Conservation (phyloP, 2,113 vertebrate species). For the Trachemys scripta region DNA sequence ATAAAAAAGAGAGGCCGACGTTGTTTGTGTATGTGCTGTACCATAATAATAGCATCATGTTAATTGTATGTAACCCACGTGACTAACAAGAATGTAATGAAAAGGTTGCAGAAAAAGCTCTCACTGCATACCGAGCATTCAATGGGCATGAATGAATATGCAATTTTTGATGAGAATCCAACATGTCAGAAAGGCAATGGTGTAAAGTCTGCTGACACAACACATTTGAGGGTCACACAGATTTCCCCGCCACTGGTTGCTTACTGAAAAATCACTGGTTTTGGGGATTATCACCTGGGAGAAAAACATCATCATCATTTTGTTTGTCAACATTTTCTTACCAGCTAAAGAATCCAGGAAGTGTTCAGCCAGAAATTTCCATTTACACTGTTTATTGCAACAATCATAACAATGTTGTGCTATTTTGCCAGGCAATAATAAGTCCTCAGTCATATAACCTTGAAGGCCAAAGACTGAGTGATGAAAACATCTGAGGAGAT, state of each 20-base stretch:
- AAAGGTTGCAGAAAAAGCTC: accelerated
- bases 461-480: background rate
- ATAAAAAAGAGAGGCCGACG: background rate
- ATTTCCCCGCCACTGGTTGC: background rate
- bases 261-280: background rate
- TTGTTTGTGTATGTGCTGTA: background rate
- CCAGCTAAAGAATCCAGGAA: background rate
- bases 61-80: background rate
- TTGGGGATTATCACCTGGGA: background rate
- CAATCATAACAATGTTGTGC: background rate
- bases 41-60: background rate
- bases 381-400: background rate
- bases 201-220: background rate
- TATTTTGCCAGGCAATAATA: background rate
- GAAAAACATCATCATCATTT: background rate
- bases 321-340: background rate
- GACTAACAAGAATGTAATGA: background rate
- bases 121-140: background rate
- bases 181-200: background rate
- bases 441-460: constrained; percentile 14
- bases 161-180: background rate
- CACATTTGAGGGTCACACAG: background rate
- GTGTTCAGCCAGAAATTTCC: background rate
- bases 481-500: constrained; percentile 21
- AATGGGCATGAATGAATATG: accelerated